phyloP scores from a whole-genome alignment of 2,888 invertebrate genomes.

The Stenodera caucasica region DNA sequence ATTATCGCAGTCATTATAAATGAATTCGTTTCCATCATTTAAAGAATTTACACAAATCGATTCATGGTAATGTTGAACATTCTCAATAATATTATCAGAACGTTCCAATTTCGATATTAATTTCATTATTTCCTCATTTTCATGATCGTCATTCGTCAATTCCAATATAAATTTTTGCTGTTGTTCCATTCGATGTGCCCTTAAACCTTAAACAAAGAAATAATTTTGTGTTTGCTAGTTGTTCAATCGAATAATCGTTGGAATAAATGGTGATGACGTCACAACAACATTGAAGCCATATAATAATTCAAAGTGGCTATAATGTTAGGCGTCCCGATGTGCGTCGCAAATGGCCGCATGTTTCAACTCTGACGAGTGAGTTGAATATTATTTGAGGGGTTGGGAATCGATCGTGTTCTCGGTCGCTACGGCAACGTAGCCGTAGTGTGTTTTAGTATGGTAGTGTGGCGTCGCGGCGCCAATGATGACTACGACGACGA shows the following conservation, averaged over 20 bases:
- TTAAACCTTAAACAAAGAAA: too few species aligned
- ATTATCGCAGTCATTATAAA: background rate
- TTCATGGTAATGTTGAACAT: background rate
- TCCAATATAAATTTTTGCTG: background rate
- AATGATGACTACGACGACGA: slow-evolving; percentile 30
- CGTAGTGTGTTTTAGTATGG: slow-evolving; percentile 25
- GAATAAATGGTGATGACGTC: background rate
- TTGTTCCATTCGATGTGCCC: too few species aligned
- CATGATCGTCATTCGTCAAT: background rate
- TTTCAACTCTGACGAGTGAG: slow-evolving; percentile 2
- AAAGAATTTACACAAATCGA: background rate
- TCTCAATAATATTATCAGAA: too few species aligned
- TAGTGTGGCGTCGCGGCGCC: slow-evolving; percentile 2
- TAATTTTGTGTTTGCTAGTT: too few species aligned
- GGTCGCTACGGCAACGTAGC: slow-evolving; percentile 34
- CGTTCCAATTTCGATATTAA: background rate
- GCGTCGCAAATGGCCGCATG: slow-evolving; percentile 6
- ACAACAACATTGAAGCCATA: background rate
- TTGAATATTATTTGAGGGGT: background rate
- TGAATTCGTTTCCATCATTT: background rate
- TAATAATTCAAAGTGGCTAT: slow-evolving; percentile 2
- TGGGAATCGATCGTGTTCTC: slow-evolving; percentile 27
- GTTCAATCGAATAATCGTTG: too few species aligned
- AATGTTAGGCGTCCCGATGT: background rate
- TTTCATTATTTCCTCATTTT: background rate